Conservation (phyloP, 2,797 vertebrate species). For the Lepidocolaptes lacrymiger region DNA sequence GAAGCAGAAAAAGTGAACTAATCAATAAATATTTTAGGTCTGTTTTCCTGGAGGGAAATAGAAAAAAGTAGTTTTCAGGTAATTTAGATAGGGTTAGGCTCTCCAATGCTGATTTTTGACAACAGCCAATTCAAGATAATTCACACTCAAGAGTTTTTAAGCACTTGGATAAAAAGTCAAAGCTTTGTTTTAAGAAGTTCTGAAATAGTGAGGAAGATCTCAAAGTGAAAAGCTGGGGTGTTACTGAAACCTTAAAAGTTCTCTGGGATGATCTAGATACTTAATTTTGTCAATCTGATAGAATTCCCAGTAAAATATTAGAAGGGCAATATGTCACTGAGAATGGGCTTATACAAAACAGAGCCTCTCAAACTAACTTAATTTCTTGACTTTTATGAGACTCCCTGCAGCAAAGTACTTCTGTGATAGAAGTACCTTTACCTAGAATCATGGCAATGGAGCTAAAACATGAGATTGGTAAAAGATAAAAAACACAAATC, state of each 20-base stretch:
- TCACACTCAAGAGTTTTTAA: not conserved
- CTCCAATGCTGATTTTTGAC: not conserved
- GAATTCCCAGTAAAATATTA: not conserved
- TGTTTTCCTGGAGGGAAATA: not conserved
- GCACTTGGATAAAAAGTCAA: not conserved
- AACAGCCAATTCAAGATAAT: not conserved
- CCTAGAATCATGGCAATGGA: not conserved
- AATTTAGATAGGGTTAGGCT: not conserved
- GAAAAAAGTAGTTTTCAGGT: not conserved
- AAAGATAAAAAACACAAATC: not conserved
- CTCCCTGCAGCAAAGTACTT: not conserved
- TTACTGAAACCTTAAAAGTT: not conserved
- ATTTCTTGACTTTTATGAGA: not conserved
- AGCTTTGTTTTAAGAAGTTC: not conserved
- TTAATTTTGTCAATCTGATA: not conserved
- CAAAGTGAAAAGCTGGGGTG: not conserved
- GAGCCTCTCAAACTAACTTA: not conserved
- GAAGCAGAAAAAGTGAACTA: not conserved
- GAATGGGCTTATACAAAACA: not conserved
- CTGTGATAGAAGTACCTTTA: not conserved
- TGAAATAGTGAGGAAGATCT: not conserved
- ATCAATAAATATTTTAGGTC: not conserved
- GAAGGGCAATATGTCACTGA: not conserved
- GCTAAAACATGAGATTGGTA: not conserved
- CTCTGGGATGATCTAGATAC: not conserved